These are phyloP conservation scores for Sebastes glaucus DNA, from an alignment of 2,797 vertebrate species.

Conservation along the genomic window DNA sequence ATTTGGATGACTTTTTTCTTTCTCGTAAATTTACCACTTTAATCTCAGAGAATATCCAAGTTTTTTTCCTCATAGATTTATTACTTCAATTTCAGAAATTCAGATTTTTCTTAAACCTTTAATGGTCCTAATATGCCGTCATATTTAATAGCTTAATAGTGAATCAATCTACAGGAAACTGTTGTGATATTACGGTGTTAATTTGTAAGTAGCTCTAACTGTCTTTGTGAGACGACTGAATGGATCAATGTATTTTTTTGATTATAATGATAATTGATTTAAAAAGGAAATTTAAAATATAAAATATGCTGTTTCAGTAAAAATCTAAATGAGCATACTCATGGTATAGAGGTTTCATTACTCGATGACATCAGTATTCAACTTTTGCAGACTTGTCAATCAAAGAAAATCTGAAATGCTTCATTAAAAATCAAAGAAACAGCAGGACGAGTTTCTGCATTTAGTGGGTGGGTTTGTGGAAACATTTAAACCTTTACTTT, in stretches of 20 bases:
- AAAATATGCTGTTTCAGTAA: neutral
- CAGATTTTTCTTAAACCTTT: rapidly evolving
- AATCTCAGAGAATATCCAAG: neutral
- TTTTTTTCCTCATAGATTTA: neutral
- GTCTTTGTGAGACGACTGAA: neutral
- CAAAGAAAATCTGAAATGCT: neutral
- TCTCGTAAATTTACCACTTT: neutral
- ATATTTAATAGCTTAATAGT: neutral
- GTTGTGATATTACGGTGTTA: neutral
- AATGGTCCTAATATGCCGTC: neutral
- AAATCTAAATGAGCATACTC: neutral
- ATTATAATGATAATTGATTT: neutral
- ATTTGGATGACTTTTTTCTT: too few relatives aligned
- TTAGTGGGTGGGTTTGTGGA: neutral
- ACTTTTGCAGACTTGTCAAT: too few relatives aligned
- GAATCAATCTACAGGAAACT: neutral
- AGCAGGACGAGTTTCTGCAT: neutral
- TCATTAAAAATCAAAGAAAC: neutral
- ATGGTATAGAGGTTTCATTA: neutral
- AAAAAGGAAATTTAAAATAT: neutral
- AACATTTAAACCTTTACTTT: neutral
- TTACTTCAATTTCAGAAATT: neutral
- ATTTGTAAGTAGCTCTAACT: neutral
- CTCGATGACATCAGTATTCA: too few relatives aligned
- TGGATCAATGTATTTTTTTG: neutral